Evolutionary conservation across 1,140 invertebrate genomes (phyloP).

Genomic region (Drosophila sucinea): DNA sequence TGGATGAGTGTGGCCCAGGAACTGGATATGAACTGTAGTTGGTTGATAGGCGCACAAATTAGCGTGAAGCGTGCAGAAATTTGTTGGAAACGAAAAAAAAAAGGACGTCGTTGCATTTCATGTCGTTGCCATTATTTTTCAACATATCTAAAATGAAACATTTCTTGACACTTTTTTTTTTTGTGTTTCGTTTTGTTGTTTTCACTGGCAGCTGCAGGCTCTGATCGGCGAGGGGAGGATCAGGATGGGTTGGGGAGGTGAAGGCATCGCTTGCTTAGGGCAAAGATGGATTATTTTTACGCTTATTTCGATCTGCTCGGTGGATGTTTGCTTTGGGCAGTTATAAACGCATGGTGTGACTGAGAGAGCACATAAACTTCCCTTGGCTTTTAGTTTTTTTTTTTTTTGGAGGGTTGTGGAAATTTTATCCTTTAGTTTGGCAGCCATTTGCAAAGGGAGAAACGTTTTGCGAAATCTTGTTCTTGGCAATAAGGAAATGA

Average conservation of each 20-base stretch:
- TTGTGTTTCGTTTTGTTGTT: slow-evolving; percentile 10
- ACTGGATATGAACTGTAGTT: slow-evolving; percentile 13
- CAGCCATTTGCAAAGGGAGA: slow-evolving; percentile 25
- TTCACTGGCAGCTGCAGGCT: slow-evolving; percentile 47
- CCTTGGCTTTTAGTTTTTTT: neutral
- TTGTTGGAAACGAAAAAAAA: slow-evolving; percentile 53
- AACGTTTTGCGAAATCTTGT: slow-evolving; percentile 7
- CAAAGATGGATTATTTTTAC: slow-evolving; percentile 80
- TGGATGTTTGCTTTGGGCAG: slow-evolving; percentile 80
- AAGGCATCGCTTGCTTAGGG: slow-evolving; percentile 72
- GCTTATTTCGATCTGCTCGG: slow-evolving; percentile 80
- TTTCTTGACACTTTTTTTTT: slow-evolving; percentile 78
- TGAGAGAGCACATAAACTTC: slow-evolving; percentile 23
- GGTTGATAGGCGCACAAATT: slow-evolving; percentile 76
- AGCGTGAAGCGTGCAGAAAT: slow-evolving; percentile 80
- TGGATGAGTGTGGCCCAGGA: slow-evolving; percentile 5
- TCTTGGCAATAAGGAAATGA: slow-evolving; percentile 15
- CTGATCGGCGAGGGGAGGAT: slow-evolving; percentile 27
- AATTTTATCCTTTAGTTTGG: neutral
- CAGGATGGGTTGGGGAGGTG: neutral
- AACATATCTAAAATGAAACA: slow-evolving; percentile 79
- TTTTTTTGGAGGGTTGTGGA: neutral
- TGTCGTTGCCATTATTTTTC: slow-evolving; percentile 70
- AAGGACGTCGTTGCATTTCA: slow-evolving; percentile 26
- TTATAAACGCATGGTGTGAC: slow-evolving; percentile 82